Evolutionary conservation across 2,797 vertebrate genomes (phyloP).

Genomic region (Mycteria americana): DNA sequence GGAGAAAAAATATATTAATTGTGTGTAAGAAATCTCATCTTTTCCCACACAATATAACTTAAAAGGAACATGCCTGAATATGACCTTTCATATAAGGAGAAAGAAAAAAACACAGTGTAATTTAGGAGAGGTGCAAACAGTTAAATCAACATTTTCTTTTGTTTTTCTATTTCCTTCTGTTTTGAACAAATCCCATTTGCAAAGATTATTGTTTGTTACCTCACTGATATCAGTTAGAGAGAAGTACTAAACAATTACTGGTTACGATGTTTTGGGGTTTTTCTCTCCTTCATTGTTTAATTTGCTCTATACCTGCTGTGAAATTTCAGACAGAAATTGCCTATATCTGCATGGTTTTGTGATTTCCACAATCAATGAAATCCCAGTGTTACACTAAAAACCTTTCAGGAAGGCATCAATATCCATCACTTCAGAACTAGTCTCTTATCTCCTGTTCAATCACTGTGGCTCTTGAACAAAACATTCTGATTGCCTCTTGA

Average conservation of each 20-base stretch:
- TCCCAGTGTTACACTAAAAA: background rate
- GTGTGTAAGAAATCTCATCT: background rate
- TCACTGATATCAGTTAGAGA: background rate
- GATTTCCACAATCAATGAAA: background rate
- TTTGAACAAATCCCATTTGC: background rate
- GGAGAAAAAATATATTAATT: background rate
- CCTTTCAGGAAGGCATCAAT: background rate
- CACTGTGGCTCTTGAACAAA: background rate
- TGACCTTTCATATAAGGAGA: background rate
- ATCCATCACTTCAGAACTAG: background rate
- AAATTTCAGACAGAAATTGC: background rate
- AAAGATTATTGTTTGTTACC: background rate
- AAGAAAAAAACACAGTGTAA: background rate
- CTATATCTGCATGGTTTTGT: background rate
- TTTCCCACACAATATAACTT: background rate
- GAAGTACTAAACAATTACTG: background rate
- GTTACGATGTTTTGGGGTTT: background rate
- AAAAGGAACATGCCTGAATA: background rate
- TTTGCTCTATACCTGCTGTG: background rate
- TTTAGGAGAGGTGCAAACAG: background rate
- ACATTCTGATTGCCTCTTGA: background rate
- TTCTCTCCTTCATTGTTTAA: background rate
- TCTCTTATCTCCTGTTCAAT: background rate
- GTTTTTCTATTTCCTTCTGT: background rate
- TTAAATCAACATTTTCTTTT: background rate